These are phyloP conservation scores for Ctenodactylus gundi DNA, from an alignment of 2,113 vertebrate species.

Conservation along the genomic window DNA sequence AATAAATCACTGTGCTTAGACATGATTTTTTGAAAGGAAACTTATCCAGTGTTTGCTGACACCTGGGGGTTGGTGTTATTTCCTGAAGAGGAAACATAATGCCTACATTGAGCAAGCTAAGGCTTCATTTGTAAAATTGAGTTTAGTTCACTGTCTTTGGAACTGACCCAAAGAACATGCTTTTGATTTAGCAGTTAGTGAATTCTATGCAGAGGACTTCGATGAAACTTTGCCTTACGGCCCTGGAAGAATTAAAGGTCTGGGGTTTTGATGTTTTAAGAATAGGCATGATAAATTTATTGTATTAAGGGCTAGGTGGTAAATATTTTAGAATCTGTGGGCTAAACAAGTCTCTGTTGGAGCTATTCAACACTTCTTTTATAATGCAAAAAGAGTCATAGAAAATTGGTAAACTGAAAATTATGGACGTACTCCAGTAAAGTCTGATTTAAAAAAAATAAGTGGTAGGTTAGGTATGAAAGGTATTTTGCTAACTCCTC, in stretches of 20 bases:
- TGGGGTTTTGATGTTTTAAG: conserved; percentile 9
- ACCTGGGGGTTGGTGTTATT: background rate
- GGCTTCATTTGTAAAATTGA: background rate
- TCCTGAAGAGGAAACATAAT: background rate
- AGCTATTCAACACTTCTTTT: background rate
- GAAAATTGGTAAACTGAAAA: background rate
- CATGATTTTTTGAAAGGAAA: background rate
- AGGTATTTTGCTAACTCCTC: background rate
- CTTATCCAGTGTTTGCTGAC: background rate
- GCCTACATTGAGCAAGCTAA: background rate
- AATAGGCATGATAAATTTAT: background rate
- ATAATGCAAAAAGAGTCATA: background rate
- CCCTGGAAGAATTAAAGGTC: background rate
- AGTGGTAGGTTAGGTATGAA: background rate
- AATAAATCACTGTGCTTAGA: background rate
- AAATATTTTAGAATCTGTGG: conserved; percentile 21
- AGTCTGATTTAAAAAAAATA: background rate
- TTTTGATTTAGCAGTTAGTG: background rate
- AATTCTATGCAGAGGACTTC: background rate
- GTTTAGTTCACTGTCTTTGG: background rate
- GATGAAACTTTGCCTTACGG: background rate
- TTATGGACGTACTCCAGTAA: background rate
- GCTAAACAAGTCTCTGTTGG: background rate
- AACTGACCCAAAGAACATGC: background rate
- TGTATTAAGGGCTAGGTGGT: background rate